Evolutionary conservation across 2,113 vertebrate genomes (phyloP), one percentile per base, ranked within the genome.

Genomic region (Pyrgilauda ruficollis): DNA sequence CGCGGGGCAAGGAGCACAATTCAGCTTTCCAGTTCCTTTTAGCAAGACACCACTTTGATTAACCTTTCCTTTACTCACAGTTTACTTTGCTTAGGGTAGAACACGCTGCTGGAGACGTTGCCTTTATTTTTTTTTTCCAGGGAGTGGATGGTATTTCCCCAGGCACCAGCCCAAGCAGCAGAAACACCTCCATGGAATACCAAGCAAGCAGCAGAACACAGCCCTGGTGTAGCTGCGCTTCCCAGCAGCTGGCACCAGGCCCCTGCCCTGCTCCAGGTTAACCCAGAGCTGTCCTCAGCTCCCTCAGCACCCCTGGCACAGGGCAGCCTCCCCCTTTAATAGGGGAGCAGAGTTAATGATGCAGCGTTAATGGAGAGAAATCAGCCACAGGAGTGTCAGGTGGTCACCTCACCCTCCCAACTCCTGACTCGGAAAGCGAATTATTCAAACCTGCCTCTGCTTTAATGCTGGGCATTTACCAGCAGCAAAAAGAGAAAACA

Each of bases 381-480:
- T 31, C 37, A 33, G 70, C 33, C 10, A 3, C 61, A 7, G 14
- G 1, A 22, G 30, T 50, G 61, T 14, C 62, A 33, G 75, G 75
- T 35, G 83, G 20, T 59, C 80, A 81, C 68, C 94, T 70, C 50
- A 13, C 50, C 49, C 56, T 53, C 87, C 1, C 4, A 37, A 10
- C 10, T 15, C 80, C 84, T 67, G 77, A 14, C 44, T 66, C 73
- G 28, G 63, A 37, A 77, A 76, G 2, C 70, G 15, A 50, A 39
- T 61, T 64, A 49, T 22, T 56, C 89, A n/a, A 17, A 78, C 26
- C 55, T 24, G 56, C 47, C 50, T 22, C 44, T 33, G 50, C 69
- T 47, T 7, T 10, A 44, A 24, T 4, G 0, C 9, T 9, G 33
- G 3, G 33, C 7, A 4, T 30, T 49, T 5, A 24, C 0, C 1